Conservation (phyloP, 1,140 invertebrate genomes). For the Melipona quadrifasciata region DNA sequence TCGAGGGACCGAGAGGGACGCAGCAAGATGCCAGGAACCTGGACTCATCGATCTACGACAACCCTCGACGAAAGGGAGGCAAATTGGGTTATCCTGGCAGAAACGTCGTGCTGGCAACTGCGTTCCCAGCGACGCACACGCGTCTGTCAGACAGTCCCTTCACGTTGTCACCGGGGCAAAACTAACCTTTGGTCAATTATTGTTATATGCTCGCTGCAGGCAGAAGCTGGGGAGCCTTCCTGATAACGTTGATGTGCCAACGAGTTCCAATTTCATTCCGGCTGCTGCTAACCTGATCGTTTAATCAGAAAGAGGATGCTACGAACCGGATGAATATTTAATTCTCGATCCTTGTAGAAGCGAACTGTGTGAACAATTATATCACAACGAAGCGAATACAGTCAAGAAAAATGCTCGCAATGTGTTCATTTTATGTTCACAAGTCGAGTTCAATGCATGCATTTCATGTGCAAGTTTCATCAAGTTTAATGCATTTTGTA, state of each 20-base stretch:
- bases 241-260: not conserved
- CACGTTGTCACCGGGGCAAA: not conserved
- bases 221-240: not conserved
- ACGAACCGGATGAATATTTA: no score
- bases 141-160: not conserved
- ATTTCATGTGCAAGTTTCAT: no score
- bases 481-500: no score
- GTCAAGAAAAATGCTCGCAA: no score
- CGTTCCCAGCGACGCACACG: not conserved
- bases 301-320: not conserved
- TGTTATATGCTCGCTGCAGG: not conserved
- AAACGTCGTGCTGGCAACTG: conserved; percentile 5
- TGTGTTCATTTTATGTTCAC: no score
- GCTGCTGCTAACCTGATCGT: not conserved
- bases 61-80: conserved; percentile 8
- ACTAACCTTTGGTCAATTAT: conserved; percentile 1
- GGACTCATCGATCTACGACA: not conserved
- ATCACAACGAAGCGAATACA: no score
- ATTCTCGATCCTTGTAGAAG: no score
- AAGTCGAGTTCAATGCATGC: no score
- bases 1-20: not conserved
- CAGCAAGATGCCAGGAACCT: not conserved
- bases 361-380: no score
- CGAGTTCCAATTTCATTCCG: not conserved
- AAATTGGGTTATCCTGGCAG: conserved; percentile 9